Base-by-base conservation (phyloP, 2,113 vertebrate genomes). In the Sciurus niger region DNA sequence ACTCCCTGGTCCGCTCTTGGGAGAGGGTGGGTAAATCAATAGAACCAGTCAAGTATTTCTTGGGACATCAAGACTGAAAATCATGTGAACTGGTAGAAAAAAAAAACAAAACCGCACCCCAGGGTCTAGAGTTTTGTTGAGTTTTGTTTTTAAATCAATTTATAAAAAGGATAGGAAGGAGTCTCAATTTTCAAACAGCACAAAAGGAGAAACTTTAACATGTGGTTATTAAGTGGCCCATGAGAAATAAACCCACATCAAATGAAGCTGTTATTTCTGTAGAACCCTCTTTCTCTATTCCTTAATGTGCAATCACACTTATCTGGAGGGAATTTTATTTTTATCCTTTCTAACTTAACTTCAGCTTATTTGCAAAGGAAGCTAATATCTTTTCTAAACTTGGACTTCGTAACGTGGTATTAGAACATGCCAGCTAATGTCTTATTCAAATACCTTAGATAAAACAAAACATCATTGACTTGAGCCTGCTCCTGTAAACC, bases 381-480 rank as follows among this genome's bases (percentile, higher is more conserved):
- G 40, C 73, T 93, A 68, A 88, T 82, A 60, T 74, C 60, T 74
- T 82, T 30, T 84, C 68, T 48, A 95, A 97, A 95, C 43, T 74
- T 70, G 53, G 78, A 14, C 85, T 95, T 94, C 14, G 1, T 78
- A 91, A 72, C 3, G 0, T 60, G 34, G 40, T 84, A 83, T 74
- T 78, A 40, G 72, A 83, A 43, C 68, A 53, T 68, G 63, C n/a
- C 80, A 84, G 48, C 72, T 90, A 89, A 78, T 32, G 20, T 63
- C 77, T 95, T 76, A 90, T 37, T 95, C 77, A 95, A 85, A 96
- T 96, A 82, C 53, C 84, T 90, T 28, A 16, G 37, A 85, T 95
- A 86, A 96, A 97, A 90, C 74, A 60, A 94, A 92, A 30, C 40
- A 40, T 87, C 89, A 43, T 22, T 90, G 90, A 83, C 73, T 85